Evolutionary conservation across 2,113 vertebrate genomes (phyloP).

Genomic region (Regulus satrapa): DNA sequence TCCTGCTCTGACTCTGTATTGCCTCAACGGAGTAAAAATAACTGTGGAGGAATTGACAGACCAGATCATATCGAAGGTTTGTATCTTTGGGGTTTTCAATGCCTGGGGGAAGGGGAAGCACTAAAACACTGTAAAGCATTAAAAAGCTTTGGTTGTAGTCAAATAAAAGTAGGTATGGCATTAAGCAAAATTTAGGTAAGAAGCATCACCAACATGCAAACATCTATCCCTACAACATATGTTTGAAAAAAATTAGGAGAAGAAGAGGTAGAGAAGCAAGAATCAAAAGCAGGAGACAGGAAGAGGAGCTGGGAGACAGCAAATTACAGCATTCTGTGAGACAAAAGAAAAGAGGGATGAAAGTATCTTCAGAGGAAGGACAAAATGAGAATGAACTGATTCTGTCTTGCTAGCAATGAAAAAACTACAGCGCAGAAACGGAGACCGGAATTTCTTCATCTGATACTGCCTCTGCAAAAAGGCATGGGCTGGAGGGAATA

Average conservation of each 20-base stretch:
- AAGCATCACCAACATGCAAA: neutral
- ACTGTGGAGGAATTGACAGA: neutral
- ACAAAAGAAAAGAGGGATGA: neutral
- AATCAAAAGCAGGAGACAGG: neutral
- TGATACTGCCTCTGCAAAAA: neutral
- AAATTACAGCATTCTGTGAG: neutral
- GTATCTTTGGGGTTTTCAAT: neutral
- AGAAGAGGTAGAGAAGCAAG: neutral
- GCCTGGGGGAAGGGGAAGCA: rapidly evolving
- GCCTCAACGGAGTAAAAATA: neutral
- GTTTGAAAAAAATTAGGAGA: neutral
- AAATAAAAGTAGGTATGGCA: neutral
- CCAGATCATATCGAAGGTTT: neutral
- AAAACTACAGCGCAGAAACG: neutral
- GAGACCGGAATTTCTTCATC: neutral
- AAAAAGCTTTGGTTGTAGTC: neutral
- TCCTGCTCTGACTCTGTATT: neutral
- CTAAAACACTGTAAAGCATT: neutral
- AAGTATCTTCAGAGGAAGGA: neutral
- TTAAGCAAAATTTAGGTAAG: neutral
- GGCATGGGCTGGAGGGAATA: neutral
- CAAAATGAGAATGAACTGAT: neutral
- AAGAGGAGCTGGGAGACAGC: neutral
- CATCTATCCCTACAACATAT: neutral
- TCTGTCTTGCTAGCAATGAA: neutral